Conservation (phyloP, 1,140 invertebrate species). For the Ladona fulva region DNA sequence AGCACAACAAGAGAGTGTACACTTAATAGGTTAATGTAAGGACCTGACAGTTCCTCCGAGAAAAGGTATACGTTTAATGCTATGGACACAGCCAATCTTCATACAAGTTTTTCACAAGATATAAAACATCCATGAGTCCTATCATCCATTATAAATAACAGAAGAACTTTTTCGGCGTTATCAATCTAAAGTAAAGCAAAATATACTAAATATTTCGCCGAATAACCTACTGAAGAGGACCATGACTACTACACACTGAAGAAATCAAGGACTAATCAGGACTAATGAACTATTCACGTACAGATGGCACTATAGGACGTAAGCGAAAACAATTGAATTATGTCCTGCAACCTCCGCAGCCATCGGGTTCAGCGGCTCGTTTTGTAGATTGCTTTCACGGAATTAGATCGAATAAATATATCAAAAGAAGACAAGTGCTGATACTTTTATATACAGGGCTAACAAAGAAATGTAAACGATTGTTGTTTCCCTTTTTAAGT, state of each 20-base stretch:
- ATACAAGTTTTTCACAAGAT: neutral
- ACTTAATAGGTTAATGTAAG: neutral
- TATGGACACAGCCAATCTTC: neutral
- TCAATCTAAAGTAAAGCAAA: neutral
- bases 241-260: neutral
- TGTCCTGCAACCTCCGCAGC: too few species aligned
- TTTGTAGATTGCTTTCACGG: too few species aligned
- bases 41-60: neutral
- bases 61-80: neutral
- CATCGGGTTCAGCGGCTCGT: too few species aligned
- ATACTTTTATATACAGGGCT: too few species aligned
- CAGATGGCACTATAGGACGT: neutral
- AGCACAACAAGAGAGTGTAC: neutral
- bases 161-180: neutral
- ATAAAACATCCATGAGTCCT: neutral
- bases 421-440: too few species aligned
- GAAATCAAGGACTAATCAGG: neutral
- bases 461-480: too few species aligned
- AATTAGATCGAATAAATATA: too few species aligned
- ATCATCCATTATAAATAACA: neutral
- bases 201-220: neutral
- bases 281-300: neutral
- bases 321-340: too few species aligned
- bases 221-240: neutral
- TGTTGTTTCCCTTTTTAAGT: too few species aligned